Conservation (phyloP, 2,797 vertebrate genomes). For the Oreochromis mossambicus region DNA sequence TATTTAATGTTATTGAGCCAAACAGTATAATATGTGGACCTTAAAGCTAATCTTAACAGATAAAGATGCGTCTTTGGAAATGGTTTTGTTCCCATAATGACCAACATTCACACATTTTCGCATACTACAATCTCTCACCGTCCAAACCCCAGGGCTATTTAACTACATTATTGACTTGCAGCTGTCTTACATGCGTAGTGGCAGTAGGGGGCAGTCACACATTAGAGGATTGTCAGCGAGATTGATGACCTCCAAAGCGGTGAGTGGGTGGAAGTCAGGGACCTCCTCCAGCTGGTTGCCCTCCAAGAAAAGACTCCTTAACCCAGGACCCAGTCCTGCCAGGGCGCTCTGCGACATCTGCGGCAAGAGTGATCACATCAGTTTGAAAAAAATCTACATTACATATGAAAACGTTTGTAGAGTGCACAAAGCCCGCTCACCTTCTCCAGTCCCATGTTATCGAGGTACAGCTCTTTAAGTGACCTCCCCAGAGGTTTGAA, state of each 20-base stretch:
- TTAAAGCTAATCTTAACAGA: not conserved
- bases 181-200: constrained; percentile 79
- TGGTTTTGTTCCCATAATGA: not conserved
- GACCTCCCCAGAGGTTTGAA: constrained; percentile 77
- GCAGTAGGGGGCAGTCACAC: constrained; percentile 89
- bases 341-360: constrained; percentile 86
- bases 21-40: not conserved
- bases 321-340: constrained; percentile 76
- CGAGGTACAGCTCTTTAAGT: constrained; percentile 87
- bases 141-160: not conserved
- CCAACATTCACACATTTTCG: not conserved
- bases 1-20: not conserved
- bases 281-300: constrained; percentile 84
- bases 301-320: constrained; percentile 87
- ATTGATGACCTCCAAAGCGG: constrained; percentile 86
- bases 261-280: constrained; percentile 77
- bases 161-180: not conserved
- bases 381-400: not conserved
- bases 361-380: not conserved
- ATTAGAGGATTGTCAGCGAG: constrained; percentile 86
- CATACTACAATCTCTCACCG: not conserved
- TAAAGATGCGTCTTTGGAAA: fast-evolving
- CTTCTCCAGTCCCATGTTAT: constrained; percentile 84
- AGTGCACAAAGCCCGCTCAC: constrained; percentile 55
- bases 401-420: not conserved